Evolutionary conservation across 2,113 vertebrate genomes (phyloP), one percentile per base, ranked within the genome.

Genomic region (Phoxinus phoxinus): DNA sequence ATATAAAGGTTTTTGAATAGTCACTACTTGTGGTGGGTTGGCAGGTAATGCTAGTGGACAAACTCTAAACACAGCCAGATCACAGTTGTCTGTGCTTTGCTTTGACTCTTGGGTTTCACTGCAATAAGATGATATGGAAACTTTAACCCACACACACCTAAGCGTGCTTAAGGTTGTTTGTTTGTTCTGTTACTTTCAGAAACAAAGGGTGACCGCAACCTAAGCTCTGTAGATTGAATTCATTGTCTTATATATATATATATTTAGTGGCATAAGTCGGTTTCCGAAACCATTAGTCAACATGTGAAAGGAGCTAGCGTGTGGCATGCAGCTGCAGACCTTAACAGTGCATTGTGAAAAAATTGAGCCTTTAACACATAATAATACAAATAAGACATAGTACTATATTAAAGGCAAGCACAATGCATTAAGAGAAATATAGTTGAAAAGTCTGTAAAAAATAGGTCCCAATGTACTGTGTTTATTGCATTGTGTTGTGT

Each of bases 111-210:
- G 19, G 0, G 27, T 65, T 51, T 53, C 35, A 30, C 41, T 75
- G 37, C 27, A 35, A 15, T 67, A 30, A 44, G 56, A 46, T 23
- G 12, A 15, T 25, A 46, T 86, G 78, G 85, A 86, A 86, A 86
- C 48, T 86, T 82, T 51, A 53, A 59, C 44, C 85, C 85, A 86
- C 79, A 75, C 58, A 86, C 19, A 41, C 8, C 9, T 11, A 48
- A 27, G 72, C 30, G 2, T 4, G 12, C 37, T 23, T 9, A 35
- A 27, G 56, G 9, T 17, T 35, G 11, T 23, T 72, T 51, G 61
- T 81, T 80, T 41, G n/a, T 74, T 86, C 77, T 58, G 59, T 63
- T 46, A 48, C 61, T 73, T 86, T 44, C 44, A 81, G 63, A 81
- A 41, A 17, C 13, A 73, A 58, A n/a, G 27, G 51, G 8, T 81